Base-by-base conservation (phyloP, 2,113 vertebrate species). In the Gymnogyps californianus region DNA sequence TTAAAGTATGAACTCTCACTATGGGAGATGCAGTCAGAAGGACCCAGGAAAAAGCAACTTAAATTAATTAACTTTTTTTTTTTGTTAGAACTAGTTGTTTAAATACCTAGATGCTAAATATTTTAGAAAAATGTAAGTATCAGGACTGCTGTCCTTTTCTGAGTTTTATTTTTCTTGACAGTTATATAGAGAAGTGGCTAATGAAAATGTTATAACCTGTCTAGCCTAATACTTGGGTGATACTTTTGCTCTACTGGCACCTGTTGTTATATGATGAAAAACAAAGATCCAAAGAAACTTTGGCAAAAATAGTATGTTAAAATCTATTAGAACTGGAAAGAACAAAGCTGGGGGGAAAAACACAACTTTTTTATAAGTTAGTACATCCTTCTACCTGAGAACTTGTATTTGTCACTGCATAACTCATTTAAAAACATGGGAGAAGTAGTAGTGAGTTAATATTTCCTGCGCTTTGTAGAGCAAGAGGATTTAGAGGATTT, bases 401-500 rank as follows among this genome's bases (percentile, higher is more conserved):
- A n/a, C 67, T 96, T 95, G 57, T 34, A 36, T 55, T 90, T 14
- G 9, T 92, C 87, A 51, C 20, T 76, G 29, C 17, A 61, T 93
- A 90, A 95, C 40, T 88, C 20, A 59, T 92, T 93, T 88, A 67
- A 93, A 96, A 91, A 70, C 20, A 1, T 7, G 25, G 52, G 16
- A 82, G 13, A 38, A 87, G 46, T 61, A 79, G 58, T 78, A 71
- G n/a, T 69, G 74, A 94, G 72, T 92, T 96, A 94, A 40, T 81
- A 92, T 96, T 97, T 97, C 92, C 91, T 90, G 71, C 70, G 95
- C 6, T 96, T 91, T 86, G 26, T 70, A 65, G 20, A n/a, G 22
- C 38, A 38, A 38, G 38, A 38, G 8, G 38, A 38, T 38, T 38
- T 38, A 38, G 65, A 95, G 28, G 26, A 80, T 88, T 94, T 83